These are phyloP conservation scores for Xiphophorus hellerii DNA, from an alignment of 2,113 vertebrate species.

Conservation along the genomic window DNA sequence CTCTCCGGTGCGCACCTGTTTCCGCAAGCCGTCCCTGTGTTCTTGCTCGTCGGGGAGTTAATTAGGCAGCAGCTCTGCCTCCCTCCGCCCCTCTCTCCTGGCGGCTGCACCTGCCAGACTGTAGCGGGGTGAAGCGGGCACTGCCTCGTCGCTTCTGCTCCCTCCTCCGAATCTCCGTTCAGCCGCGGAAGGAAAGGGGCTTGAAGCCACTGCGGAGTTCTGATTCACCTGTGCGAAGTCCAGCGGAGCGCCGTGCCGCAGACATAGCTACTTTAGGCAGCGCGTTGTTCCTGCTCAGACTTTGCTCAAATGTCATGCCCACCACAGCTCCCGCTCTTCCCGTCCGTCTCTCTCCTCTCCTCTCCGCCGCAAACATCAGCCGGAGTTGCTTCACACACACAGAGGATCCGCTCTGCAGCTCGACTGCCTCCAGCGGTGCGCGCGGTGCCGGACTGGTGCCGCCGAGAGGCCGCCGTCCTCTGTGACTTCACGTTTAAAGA, in stretches of 20 bases:
- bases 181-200: neutral
- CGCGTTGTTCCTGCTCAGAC: conserved; percentile 66
- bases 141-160: conserved; percentile 5
- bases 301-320: conserved; percentile 65
- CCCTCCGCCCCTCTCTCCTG: too few relatives aligned
- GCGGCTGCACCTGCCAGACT: conserved; percentile 54
- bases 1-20: conserved; percentile 30
- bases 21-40: conserved; percentile 35
- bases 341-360: neutral
- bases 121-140: conserved; percentile 25
- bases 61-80: conserved; percentile 30
- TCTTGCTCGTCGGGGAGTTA: conserved; percentile 40
- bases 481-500: neutral
- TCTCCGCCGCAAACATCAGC: conserved; percentile 45
- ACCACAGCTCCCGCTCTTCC: conserved; percentile 20
- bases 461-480: conserved; percentile 37
- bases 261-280: conserved; percentile 46
- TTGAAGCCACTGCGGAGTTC: conserved; percentile 28
- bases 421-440: conserved; percentile 81
- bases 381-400: conserved; percentile 52
- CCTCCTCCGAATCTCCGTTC: conserved; percentile 17
- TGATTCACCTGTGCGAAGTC: conserved; percentile 52
- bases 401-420: conserved; percentile 52
- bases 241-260: conserved; percentile 20
- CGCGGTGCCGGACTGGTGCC: conserved; percentile 46